phyloP scores from a whole-genome alignment of 2,113 vertebrate genomes.

The Microcebus griseorufus region DNA sequence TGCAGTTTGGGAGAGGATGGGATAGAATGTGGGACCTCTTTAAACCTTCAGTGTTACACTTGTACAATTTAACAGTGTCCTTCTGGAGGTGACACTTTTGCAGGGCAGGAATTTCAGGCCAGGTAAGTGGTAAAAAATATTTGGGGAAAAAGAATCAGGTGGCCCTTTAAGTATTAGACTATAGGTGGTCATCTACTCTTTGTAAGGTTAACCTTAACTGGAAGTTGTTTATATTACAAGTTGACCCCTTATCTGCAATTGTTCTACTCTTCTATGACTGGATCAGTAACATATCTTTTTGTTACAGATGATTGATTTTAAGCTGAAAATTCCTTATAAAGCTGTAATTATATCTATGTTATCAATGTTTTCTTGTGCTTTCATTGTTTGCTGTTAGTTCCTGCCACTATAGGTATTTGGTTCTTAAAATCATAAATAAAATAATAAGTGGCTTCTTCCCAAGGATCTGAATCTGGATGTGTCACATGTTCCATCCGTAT shows the following conservation, averaged over 20 bases:
- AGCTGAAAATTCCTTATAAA: background rate
- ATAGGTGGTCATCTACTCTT: background rate
- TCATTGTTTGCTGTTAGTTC: background rate
- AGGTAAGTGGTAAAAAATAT: background rate
- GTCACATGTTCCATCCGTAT: background rate
- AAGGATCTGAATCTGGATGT: background rate
- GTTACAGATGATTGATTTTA: background rate
- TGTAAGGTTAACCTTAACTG: background rate
- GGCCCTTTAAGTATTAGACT: background rate
- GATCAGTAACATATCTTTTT: background rate
- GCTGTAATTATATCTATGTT: background rate
- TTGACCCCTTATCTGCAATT: background rate
- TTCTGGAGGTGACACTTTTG: background rate
- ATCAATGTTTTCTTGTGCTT: constrained; percentile 4
- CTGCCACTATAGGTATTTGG: background rate
- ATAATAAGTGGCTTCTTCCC: background rate
- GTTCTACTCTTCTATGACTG: background rate
- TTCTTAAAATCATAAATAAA: constrained; percentile 22
- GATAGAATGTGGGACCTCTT: background rate
- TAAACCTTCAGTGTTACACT: background rate
- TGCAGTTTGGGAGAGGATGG: background rate
- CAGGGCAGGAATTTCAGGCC: background rate
- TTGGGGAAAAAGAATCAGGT: background rate
- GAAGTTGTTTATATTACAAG: background rate
- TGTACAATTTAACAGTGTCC: background rate